phyloP scores from a whole-genome alignment of 2,113 vertebrate genomes.

The Xyrauchen texanus region DNA sequence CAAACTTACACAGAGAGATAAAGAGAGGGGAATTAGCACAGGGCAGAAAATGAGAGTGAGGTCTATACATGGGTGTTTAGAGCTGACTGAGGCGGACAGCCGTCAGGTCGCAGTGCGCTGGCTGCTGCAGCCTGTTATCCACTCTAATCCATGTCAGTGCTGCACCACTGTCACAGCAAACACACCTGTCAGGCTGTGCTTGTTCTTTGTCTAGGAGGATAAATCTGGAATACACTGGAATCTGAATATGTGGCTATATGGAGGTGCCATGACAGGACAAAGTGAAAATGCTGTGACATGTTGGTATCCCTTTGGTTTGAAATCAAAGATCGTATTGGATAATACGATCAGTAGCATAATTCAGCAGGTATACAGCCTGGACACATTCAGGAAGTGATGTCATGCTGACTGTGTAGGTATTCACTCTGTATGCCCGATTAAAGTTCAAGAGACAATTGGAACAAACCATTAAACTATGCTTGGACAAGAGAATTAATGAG shows the following conservation, averaged over 20 bases:
- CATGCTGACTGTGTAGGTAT: neutral
- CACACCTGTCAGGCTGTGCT: slow-evolving; percentile 38
- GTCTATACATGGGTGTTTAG: neutral
- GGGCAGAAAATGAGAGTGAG: slow-evolving; percentile 19
- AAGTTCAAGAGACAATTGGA: slow-evolving; percentile 13
- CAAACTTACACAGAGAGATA: neutral
- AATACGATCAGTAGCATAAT: too few relatives aligned
- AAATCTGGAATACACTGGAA: neutral
- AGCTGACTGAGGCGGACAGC: slow-evolving; percentile 35
- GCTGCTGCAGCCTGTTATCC: slow-evolving; percentile 51
- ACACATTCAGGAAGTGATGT: slow-evolving; percentile 8
- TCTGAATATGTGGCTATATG: neutral
- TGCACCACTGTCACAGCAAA: slow-evolving; percentile 48
- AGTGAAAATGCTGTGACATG: neutral
- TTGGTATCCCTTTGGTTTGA: neutral
- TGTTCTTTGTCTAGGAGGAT: neutral
- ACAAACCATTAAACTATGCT: slow-evolving; percentile 5
- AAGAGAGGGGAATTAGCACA: neutral
- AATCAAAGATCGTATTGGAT: too few relatives aligned
- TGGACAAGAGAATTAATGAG: neutral
- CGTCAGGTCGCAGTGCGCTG: slow-evolving; percentile 34
- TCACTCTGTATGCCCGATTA: neutral
- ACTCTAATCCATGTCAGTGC: slow-evolving; percentile 53
- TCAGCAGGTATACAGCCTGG: neutral
- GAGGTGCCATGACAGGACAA: neutral